Evolutionary conservation across 2,888 invertebrate genomes (phyloP), one percentile per base, ranked within the genome.

Genomic region (Tiliacea citrago): DNA sequence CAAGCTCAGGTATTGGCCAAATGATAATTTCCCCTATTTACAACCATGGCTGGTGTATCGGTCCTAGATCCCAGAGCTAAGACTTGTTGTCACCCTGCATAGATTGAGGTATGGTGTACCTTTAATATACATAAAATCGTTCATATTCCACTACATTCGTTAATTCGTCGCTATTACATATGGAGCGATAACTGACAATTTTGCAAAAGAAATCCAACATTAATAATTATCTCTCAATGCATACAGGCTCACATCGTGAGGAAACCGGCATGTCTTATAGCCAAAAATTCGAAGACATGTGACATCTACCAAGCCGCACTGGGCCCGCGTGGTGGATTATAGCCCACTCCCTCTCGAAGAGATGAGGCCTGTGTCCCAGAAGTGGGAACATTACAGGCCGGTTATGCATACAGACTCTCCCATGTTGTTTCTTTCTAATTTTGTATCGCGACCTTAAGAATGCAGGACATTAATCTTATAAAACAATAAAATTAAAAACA

Each of bases 401-500:
- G 3, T 29, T 29, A 5, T 18, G 58, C 18, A 18, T 39, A 39
- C 9, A n/a, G 18, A 24, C 10, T 63, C 18, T 45, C 12, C 12
- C 16, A 21, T 65, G 7, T 1, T n/a, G 9, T 39, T 47, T 60
- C 0, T 29, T 12, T 45, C 5, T 24, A n/a, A 7, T 29, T n/a
- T 65, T 16, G 13, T n/a, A 53, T 24, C 5, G 16, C 13, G 13
- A 2, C 9, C 2, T 29, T 53, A 39, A 4, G 13, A 4, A 45
- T 35, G 9, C 4, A 51, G 47, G 2, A 16, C 24, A 51, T 3
- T 18, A 35, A 13, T 42, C 45, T 9, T 18, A 35, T 7, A 42
- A 42, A 21, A 78, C 13, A 57, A 45, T 18, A 21, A 45, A 51
- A 61, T 18, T n/a, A 49, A 57, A 61, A 75, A 47, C 12, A 21